Evolutionary conservation across 2,888 invertebrate species (phyloP), one percentile per base, ranked within the genome.

Genomic region (Noctuana brunneofusca): DNA sequence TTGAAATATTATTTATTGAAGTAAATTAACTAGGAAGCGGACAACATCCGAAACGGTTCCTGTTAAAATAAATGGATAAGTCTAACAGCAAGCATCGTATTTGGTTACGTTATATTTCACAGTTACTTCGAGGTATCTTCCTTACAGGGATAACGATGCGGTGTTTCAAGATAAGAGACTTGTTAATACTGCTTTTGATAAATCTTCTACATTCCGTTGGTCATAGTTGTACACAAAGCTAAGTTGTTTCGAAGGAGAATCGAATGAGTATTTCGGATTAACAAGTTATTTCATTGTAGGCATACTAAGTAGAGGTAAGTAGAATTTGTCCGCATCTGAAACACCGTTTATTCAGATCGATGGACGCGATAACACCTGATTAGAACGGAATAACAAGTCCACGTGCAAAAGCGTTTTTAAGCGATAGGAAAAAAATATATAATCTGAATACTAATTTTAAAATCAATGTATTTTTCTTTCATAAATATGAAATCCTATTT

Each of bases 71-170:
- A 46, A 46, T 46, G 20, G 46, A 20, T 41, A 16, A 1, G 16
- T 41, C 41, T 16, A 41, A 14, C 78, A 16, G 41, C 12, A 46
- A 11, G 14, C 46, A 20, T 46, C 46, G 46, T 46, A 46, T 46
- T 46, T 46, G 20, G 46, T 20, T 46, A 46, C 18, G 20, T 48
- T 22, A 22, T 48, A 48, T 22, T 48, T 48, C 12, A 48, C 46
- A 48, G 46, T 48, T 48, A 48, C 46, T 41, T 16, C 41, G 22
- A 12, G 46, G 46, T 22, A 22, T 6, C 24, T 50, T 67, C 84
- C 83, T 53, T 84, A 85, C 78, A 84, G 78, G 86, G 85, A 79
- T 75, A 78, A 75, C 78, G 73, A 78, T 67, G 71, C 72, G 62
- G 69, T 75, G 71, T 75, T 73, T 72, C 67, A 67, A 76, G 78